phyloP scores from a whole-genome alignment of 1,140 invertebrate species.

The Papilio helenus region DNA sequence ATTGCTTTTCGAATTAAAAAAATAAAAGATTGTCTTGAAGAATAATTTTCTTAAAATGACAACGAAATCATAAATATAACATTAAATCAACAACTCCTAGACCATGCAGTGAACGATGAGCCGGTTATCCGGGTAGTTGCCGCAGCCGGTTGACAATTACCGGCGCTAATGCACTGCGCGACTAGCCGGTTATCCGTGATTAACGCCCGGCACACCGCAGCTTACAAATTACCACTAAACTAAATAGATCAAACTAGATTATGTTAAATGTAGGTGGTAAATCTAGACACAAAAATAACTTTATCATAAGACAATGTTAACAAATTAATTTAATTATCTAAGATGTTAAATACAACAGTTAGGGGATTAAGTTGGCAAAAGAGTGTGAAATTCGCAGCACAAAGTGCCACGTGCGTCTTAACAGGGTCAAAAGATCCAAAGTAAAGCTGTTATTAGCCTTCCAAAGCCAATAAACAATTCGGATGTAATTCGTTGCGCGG shows the following conservation, averaged over 20 bases:
- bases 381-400: not conserved
- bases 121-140: slow-evolving; percentile 8
- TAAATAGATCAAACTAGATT: not conserved
- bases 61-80: not conserved
- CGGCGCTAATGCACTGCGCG: slow-evolving; percentile 22
- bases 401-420: not conserved
- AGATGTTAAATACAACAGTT: too few species aligned
- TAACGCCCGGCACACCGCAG: not conserved
- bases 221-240: not conserved
- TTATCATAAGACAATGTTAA: too few species aligned
- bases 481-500: not conserved
- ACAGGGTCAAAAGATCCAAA: not conserved
- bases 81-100: not conserved
- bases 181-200: slow-evolving; percentile 16
- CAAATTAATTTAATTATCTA: too few species aligned
- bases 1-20: not conserved
- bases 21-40: too few species aligned
- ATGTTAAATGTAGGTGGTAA: not conserved
- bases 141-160: slow-evolving; percentile 4
- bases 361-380: not conserved
- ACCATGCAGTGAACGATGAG: not conserved
- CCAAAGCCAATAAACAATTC: slow-evolving; percentile 21
- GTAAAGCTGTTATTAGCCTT: not conserved
- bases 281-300: too few species aligned
- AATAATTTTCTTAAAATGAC: too few species aligned